Conservation (phyloP, 2,888 invertebrate species). For the Palloptera scutellata region DNA sequence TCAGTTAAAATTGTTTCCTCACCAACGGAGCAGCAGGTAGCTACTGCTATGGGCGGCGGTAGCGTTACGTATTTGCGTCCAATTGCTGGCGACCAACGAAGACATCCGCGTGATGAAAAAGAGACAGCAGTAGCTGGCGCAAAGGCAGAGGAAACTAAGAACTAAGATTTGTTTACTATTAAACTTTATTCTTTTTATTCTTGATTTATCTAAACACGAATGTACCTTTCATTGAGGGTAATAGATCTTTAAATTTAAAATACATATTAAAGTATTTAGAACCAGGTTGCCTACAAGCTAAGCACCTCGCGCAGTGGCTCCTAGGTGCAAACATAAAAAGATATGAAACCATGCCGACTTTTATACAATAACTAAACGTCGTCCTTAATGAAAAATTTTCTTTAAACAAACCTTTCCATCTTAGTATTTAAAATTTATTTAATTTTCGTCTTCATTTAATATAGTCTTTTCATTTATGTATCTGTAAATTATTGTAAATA, state of each 20-base stretch:
- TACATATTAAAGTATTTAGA: too few relatives aligned
- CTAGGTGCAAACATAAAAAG: too few relatives aligned
- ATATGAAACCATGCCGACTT: too few relatives aligned
- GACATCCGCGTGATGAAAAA: slow-evolving; percentile 56
- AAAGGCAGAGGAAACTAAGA: slow-evolving; percentile 41
- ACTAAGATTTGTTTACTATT: slow-evolving; percentile 6
- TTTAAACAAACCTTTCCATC: too few relatives aligned
- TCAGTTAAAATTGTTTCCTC: slow-evolving; percentile 53
- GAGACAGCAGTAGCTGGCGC: slow-evolving; percentile 54
- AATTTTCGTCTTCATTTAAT: slow-evolving; percentile 3
- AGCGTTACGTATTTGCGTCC: slow-evolving; percentile 50
- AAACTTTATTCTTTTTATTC: neutral
- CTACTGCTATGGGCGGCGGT: slow-evolving; percentile 50
- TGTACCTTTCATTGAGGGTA: too few relatives aligned
- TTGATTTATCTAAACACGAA: neutral
- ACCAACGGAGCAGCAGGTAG: slow-evolving; percentile 45
- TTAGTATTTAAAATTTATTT: too few relatives aligned
- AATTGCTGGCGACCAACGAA: slow-evolving; percentile 45
- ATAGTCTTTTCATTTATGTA: slow-evolving; percentile 27
- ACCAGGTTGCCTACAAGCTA: too few relatives aligned
- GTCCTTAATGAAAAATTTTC: too few relatives aligned
- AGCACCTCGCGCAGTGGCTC: too few relatives aligned
- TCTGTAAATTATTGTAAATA: slow-evolving; percentile 45
- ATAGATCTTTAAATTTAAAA: too few relatives aligned
- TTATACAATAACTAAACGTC: too few relatives aligned